phyloP scores from a whole-genome alignment of 2,113 vertebrate genomes.

The Clarias magur region DNA sequence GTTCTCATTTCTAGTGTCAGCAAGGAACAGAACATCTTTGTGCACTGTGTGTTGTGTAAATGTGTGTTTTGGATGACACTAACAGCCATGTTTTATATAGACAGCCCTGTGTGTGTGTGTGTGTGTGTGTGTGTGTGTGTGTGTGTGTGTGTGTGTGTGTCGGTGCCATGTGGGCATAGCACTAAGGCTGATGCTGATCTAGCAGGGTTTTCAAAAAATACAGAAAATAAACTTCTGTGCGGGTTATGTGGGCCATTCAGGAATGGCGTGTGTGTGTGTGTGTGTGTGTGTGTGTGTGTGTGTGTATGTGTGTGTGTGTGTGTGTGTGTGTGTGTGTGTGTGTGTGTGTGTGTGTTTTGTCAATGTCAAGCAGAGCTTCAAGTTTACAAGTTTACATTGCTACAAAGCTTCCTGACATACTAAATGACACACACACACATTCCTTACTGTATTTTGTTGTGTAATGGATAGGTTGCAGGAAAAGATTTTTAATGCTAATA shows the following conservation, averaged over 20 bases:
- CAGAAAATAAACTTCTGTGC: constrained; percentile 35
- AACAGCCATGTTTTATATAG: constrained; percentile 26
- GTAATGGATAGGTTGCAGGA: constrained; percentile 17
- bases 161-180: constrained; percentile 27
- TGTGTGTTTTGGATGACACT: constrained; percentile 50
- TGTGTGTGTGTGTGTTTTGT: constrained; percentile 1
- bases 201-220: constrained; percentile 8
- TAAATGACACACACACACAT: background rate
- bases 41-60: constrained; percentile 1
- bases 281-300: too few relatives aligned
- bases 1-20: constrained; percentile 4
- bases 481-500: constrained; percentile 28
- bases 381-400: background rate
- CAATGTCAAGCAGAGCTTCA: constrained; percentile 8
- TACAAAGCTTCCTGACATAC: constrained; percentile 25
- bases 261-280: constrained; percentile 15
- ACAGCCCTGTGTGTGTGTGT: constrained; percentile 12
- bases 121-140: constrained; percentile 32
- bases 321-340: constrained; percentile 9
- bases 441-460: background rate
- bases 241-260: constrained; percentile 15
- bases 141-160: constrained; percentile 21
- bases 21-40: constrained; percentile 40
- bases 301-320: constrained; percentile 13
- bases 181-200: constrained; percentile 26